Base-by-base conservation (phyloP, 2,888 invertebrate species). In the Colostygia pectinataria region DNA sequence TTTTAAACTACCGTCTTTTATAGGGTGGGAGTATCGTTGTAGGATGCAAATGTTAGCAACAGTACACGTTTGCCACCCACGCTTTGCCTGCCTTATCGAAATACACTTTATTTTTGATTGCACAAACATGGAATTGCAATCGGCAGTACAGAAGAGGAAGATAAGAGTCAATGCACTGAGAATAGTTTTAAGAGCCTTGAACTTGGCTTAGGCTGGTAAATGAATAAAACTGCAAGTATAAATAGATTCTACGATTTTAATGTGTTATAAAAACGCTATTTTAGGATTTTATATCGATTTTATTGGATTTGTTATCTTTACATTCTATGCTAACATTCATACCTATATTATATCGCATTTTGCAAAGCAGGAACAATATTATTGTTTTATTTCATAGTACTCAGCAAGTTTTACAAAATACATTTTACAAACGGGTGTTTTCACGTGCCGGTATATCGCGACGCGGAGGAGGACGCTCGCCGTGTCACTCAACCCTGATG, bases 41-140 rank as follows among this genome's bases (percentile, higher is more conserved):
- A 63, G 63, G 71, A 81, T 80, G 80, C 77, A 74, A 80, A 80
- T 80, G 50, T 59, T 65, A 49, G 63, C 67, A 68, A 70, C 61
- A 63, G 68, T 65, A 47, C 31, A 66, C 57, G 50, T 58, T 62
- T 56, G 13, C 55, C 71, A 57, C 82, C 81, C 71, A 82, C 81
- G 24, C 33, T 47, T 57, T 62, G 68, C 60, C 56, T 65, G 59
- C 55, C 41, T 71, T 74, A 74, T 73, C 68, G 57, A 71, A 73
- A 65, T 68, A 68, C 59, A 53, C 63, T 57, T 66, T 46, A 69
- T 68, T 71, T 63, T 66, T 67, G 43, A 64, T 67, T 65, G 53
- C 56, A 59, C 63, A 59, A 66, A 79, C 72, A 78, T 77, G 71
- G 72, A 72, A 72, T 75, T 45, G 65, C 69, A 75, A 74, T 78